Conservation (phyloP, 2,113 vertebrate genomes). For the Mirounga angustirostris region DNA sequence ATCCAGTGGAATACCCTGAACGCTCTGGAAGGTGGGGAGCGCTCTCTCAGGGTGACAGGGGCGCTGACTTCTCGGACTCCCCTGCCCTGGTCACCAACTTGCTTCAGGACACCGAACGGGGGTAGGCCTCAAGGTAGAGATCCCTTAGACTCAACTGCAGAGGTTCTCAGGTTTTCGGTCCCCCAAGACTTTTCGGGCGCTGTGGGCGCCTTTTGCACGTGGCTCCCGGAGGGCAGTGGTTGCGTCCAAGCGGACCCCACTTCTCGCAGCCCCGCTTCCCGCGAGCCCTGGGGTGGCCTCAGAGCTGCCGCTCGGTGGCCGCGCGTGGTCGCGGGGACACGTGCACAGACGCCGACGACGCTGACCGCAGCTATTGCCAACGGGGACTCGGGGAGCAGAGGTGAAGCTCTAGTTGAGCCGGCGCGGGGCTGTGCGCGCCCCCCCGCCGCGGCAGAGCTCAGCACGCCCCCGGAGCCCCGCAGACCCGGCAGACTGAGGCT, state of each 20-base stretch:
- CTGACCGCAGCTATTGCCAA: rapidly evolving
- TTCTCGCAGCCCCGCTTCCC: not conserved
- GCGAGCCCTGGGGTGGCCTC: not conserved
- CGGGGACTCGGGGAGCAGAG: not conserved
- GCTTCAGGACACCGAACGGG: not conserved
- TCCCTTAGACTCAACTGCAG: not conserved
- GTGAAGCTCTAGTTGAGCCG: not conserved
- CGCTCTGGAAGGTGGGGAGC: not conserved
- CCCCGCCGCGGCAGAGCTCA: rapidly evolving
- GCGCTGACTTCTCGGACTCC: too few relatives aligned
- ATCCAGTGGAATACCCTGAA: not conserved
- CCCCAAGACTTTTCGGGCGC: not conserved
- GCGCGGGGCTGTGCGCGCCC: not conserved
- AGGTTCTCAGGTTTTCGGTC: not conserved
- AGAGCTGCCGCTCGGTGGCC: not conserved
- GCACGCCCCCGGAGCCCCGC: not conserved
- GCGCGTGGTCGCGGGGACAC: not conserved
- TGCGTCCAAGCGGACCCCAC: too few relatives aligned
- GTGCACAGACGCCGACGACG: too few relatives aligned
- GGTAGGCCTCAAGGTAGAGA: rapidly evolving
- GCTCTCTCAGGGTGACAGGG: not conserved
- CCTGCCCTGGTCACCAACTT: not conserved
- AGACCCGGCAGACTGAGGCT: not conserved
- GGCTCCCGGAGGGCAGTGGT: not conserved
- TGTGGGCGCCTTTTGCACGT: not conserved